These are phyloP conservation scores for Oligia latruncula DNA, from an alignment of 2,888 invertebrate species.

Conservation along the genomic window DNA sequence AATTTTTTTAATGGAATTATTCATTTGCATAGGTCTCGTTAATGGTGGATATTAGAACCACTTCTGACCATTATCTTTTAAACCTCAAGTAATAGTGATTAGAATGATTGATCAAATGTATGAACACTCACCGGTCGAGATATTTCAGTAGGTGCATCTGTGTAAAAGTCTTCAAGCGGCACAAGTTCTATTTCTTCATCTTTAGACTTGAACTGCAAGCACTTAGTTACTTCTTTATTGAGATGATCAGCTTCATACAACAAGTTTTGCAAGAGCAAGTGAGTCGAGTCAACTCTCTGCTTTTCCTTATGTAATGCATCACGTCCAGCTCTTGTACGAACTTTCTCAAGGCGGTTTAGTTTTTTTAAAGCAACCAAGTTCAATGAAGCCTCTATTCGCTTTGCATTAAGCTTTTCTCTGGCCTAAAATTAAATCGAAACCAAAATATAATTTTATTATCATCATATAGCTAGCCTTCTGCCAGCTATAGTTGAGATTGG, in stretches of 20 bases:
- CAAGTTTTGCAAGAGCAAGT: constrained; percentile 97
- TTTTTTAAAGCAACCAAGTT: constrained; percentile 96
- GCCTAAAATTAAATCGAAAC: constrained; percentile 79
- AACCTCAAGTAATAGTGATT: background rate
- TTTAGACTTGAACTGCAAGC: constrained; percentile 98
- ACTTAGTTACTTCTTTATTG: constrained; percentile 98
- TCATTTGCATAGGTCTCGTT: background rate
- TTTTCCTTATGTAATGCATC: constrained; percentile 96
- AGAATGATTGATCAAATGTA: background rate
- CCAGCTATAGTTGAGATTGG: too few relatives aligned
- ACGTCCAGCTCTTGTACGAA: constrained; percentile 94
- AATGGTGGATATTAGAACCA: background rate
- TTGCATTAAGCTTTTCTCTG: constrained; percentile 91
- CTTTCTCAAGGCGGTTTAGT: constrained; percentile 97
- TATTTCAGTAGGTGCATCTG: constrained; percentile 93
- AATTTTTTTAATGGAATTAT: background rate
- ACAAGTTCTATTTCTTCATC: constrained; percentile 98
- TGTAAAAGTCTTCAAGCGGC: constrained; percentile 95
- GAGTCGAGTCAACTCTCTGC: constrained; percentile 96
- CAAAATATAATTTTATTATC: background rate
- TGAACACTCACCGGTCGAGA: constrained; percentile 90
- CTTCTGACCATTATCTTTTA: background rate
- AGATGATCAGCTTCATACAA: constrained; percentile 98
- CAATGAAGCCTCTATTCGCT: constrained; percentile 93
- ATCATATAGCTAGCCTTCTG: background rate